Evolutionary conservation across 2,797 vertebrate species (phyloP), one percentile per base, ranked within the genome.

Genomic region (Anguilla pacifica): DNA sequence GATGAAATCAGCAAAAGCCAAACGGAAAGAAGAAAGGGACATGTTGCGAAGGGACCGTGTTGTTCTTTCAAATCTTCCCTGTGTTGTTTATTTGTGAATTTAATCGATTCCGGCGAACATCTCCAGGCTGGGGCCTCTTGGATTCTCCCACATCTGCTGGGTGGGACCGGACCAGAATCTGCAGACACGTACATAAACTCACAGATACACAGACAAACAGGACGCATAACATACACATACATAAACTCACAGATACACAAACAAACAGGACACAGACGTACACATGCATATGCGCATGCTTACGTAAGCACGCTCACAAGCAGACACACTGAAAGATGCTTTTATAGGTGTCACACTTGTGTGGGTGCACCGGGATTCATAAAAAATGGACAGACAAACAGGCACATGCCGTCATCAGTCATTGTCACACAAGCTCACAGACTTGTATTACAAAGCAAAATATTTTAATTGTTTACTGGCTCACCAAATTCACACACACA

Each of bases 41-140:
- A 13, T 61, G 31, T 67, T 85, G 28, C 39, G 84, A 46, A 74
- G 39, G 39, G 51, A 82, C 10, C 31, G 11, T n/a, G 25, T 17
- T 61, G n/a, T 39, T 53, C 86, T 84, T 83, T 82, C 25, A 61
- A 64, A 67, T 31, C 67, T 25, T 70, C 82, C 88, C 86, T 87
- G 72, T 86, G 82, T 51, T 89, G 89, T 87, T 87, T 90, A 77
- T 86, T 88, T 64, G 3, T 51, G 64, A 83, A 59, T 85, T 59
- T 89, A 87, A 88, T 91, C 85, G 86, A 87, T 89, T 88, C 88
- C 89, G 83, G 85, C 88, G 74, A 86, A 51, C 46, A 39, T 84
- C 9, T 88, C 86, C 57, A 84, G 84, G 61, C 43, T 31, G 5
- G 84, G 13, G 19, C 17, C 49, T 84, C 81, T 22, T 46, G 3